phyloP scores from a whole-genome alignment of 2,797 vertebrate species.

The Myotis planiceps region DNA sequence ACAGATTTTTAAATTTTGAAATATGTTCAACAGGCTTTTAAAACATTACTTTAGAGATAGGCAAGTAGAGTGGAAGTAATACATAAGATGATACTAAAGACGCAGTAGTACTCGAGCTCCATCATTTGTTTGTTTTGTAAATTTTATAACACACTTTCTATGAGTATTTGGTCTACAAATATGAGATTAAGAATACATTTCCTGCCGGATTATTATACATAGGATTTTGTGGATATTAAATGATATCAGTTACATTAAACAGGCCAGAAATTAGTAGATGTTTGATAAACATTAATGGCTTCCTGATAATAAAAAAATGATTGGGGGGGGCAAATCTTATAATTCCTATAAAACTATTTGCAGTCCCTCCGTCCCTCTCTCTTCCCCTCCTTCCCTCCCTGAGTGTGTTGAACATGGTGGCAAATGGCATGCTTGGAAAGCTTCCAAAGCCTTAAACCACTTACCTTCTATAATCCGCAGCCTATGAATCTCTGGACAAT shows the following conservation, averaged over 20 bases:
- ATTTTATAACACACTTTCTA: not conserved
- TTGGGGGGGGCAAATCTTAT: not conserved
- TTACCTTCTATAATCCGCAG: slow-evolving; percentile 72
- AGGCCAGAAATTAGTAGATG: not conserved
- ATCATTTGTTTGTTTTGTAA: not conserved
- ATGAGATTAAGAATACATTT: not conserved
- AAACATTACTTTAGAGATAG: not conserved
- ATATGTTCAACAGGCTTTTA: not conserved
- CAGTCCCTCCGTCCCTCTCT: not conserved
- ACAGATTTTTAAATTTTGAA: not conserved
- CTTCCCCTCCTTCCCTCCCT: rapidly evolving
- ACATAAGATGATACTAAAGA: not conserved
- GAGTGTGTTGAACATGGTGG: slow-evolving; percentile 7
- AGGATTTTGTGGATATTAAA: not conserved
- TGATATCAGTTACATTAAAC: not conserved
- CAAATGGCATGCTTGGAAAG: slow-evolving; percentile 52
- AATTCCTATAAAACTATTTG: not conserved
- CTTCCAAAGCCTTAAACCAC: slow-evolving; percentile 59
- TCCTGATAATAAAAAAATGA: not conserved
- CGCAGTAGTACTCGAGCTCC: not conserved
- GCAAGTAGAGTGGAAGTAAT: not conserved
- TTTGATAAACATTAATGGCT: not conserved
- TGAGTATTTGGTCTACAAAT: not conserved
- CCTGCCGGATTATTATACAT: not conserved
- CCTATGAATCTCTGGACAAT: slow-evolving; percentile 56